Conservation (phyloP, 2,113 vertebrate species). For the Chiloscyllium plagiosum region DNA sequence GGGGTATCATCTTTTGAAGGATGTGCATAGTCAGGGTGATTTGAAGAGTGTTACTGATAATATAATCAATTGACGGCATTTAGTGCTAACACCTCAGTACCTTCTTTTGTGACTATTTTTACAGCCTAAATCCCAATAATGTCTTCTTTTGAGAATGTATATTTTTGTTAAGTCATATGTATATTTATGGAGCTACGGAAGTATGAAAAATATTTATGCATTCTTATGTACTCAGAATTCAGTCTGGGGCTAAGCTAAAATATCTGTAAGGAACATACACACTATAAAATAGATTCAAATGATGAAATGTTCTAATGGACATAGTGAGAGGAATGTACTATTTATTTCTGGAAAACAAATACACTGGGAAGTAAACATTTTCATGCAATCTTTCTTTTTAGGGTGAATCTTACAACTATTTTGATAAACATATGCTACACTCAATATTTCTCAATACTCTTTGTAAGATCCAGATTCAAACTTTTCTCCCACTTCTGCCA, state of each 20-base stretch:
- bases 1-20: neutral
- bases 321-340: neutral
- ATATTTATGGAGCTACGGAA: constrained; percentile 22
- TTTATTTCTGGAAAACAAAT: neutral
- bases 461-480: neutral
- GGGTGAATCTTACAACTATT: neutral
- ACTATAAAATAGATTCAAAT: neutral
- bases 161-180: constrained; percentile 35
- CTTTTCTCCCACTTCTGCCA: neutral
- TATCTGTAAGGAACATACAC: neutral
- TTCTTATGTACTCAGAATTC: constrained; percentile 16
- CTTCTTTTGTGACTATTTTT: constrained; percentile 3
- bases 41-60: constrained; percentile 34
- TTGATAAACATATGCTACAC: neutral
- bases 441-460: neutral
- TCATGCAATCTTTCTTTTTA: neutral
- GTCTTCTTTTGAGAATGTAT: constrained; percentile 32
- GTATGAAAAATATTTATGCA: constrained; percentile 12
- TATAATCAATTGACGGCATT: neutral
- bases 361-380: neutral
- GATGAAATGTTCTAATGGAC: neutral
- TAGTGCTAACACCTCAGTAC: neutral
- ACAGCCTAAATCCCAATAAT: constrained; percentile 29
- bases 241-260: neutral
- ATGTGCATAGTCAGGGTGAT: neutral